Percentiles rank a stretch among this genome's conserved stretches.
Evolutionary conservation across 2,113 vertebrate genomes (phyloP).

Genomic region (Vulpes lagopus): DNA sequence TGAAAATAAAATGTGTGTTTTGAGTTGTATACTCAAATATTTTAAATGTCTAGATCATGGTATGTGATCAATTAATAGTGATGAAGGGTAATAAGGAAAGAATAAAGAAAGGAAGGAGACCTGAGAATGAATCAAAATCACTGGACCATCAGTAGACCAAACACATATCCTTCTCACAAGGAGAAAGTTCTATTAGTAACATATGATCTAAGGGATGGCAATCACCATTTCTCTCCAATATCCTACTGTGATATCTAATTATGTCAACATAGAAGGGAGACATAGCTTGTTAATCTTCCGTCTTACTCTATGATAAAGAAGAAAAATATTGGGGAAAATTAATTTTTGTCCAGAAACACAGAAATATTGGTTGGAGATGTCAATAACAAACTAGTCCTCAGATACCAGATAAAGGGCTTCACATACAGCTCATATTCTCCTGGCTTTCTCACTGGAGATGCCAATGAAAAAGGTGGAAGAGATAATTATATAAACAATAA

Average conservation of each 20-base stretch:
- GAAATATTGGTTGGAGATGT: neutral
- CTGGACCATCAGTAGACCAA: neutral
- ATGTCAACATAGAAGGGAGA: neutral
- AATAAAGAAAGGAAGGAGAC: neutral
- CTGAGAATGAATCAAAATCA: neutral
- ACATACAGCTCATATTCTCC: neutral
- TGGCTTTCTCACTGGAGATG: neutral
- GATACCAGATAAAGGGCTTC: neutral
- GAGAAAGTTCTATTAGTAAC: neutral
- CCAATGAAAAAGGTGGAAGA: neutral
- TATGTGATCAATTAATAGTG: neutral
- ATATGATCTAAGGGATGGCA: neutral
- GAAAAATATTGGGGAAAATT: neutral
- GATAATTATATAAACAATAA: neutral
- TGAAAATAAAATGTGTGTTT: neutral
- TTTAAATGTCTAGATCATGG: neutral
- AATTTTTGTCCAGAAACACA: conserved; percentile 12
- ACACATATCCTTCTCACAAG: neutral
- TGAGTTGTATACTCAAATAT: neutral
- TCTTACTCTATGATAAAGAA: neutral
- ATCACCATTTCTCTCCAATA: neutral
- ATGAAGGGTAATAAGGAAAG: neutral
- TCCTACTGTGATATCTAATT: neutral
- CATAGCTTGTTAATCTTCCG: neutral
- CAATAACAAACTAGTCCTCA: neutral